A percentile compares a stretch with the other conserved stretches of the same genome.
Evolutionary conservation across 2,888 invertebrate species (phyloP).

Genomic region (Apodemia mormo): DNA sequence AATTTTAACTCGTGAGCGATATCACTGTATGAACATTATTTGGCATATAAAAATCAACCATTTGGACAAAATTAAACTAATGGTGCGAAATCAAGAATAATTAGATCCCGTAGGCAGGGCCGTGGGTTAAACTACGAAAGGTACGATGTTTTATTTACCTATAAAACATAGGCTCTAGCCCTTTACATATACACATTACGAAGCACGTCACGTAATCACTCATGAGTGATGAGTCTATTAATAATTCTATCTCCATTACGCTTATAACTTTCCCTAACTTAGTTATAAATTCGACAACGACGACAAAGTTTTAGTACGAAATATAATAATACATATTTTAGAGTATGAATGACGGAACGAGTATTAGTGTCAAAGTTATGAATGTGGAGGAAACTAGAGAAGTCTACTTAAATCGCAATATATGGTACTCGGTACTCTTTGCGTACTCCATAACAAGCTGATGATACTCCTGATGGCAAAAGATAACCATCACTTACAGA

Average conservation of each 20-base stretch:
- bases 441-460: no score
- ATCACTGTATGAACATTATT: no score
- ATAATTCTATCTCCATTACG: constrained; percentile 34
- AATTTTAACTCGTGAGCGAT: no score
- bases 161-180: background rate
- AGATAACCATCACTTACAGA: no score
- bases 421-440: no score
- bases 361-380: no score
- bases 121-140: background rate
- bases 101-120: background rate
- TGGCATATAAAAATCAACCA: no score
- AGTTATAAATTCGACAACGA: constrained; percentile 24
- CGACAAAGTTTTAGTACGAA: background rate
- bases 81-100: background rate
- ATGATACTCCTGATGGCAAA: no score
- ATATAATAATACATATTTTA: background rate
- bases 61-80: no score
- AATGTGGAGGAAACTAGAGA: no score
- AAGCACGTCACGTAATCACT: constrained; percentile 9
- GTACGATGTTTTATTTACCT: background rate
- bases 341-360: no score
- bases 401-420: no score
- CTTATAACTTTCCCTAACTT: constrained; percentile 31
- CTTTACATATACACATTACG: constrained; percentile 13
- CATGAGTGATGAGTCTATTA: constrained; percentile 39